Base-by-base conservation (phyloP, 92 coral and sea anemone species). In the Phenganax subtilis region DNA sequence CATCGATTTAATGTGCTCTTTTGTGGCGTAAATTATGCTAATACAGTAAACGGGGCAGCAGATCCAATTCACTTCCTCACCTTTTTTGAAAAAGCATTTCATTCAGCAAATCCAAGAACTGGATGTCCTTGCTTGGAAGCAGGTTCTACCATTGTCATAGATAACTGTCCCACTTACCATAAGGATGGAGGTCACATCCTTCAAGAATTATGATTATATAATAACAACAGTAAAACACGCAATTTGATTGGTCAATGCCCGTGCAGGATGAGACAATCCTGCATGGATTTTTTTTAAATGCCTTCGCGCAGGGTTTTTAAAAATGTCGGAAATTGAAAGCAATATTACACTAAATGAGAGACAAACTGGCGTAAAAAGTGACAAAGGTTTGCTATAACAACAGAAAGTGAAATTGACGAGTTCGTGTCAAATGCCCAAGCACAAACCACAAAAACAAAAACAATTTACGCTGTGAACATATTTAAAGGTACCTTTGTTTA, bases 21-120 rank as follows among this genome's bases (percentile, higher is more conserved):
- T 60, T 12, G 17, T 6, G 66, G 66, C 17, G 66, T 60, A 16
- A 27, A 60, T 16, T 60, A 60, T 27, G 66, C 66, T 27, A 60
- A 60, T 27, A 60, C 66, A 6, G 66, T 60, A 16, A 10, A 10
- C 20, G 66, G 66, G 6, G 17, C 17, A 12, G 66, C 66, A 16
- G 66, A 60, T 60, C 12, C 66, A 12, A 16, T 60, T 12, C 17
- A 60, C 17, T 60, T 60, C 17, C 66, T 60, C 6, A 60, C 17
- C 6, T 60, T 81, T 77, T 83, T 87, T 73, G 89, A 87, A 55
- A 84, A 87, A 75, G 87, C 87, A 27, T 81, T 83, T 57, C 77
- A 83, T 53, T 83, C 89, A 51, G 6, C 66, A 17, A 77, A 86
- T 63, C 77, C 80, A 47, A 71, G 51, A 55, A 86, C 89, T 82